Evolutionary conservation across 2,797 vertebrate genomes (phyloP).

Genomic region (Ctenopoma kingsleyae): DNA sequence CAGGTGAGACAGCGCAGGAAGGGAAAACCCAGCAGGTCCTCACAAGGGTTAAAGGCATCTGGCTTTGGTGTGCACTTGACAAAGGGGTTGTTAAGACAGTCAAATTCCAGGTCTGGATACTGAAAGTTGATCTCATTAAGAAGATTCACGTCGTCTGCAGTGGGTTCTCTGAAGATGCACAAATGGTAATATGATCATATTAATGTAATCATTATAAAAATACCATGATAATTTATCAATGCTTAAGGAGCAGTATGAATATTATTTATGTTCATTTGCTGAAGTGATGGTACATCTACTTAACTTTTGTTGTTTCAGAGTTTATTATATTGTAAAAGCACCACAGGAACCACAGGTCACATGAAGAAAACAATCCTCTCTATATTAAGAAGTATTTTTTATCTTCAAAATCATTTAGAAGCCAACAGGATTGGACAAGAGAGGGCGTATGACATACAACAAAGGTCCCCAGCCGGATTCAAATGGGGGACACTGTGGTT

Average conservation of each 20-base stretch:
- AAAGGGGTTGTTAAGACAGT: conserved; percentile 82
- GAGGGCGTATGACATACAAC: too few species aligned
- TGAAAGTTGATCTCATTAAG: conserved; percentile 73
- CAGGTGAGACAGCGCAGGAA: conserved; percentile 90
- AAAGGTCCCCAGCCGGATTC: too few species aligned
- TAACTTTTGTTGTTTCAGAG: background rate
- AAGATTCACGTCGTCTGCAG: conserved; percentile 43
- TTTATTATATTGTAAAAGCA: background rate
- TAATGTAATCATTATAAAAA: background rate
- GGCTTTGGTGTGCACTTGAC: conserved; percentile 89
- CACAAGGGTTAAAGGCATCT: conserved; percentile 92
- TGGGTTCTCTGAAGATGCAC: conserved; percentile 66
- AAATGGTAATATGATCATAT: conserved; percentile 20
- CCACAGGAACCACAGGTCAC: too few species aligned
- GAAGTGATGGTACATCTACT: too few species aligned
- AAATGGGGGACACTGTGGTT: too few species aligned
- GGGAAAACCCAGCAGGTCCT: conserved; percentile 91
- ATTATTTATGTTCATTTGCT: too few species aligned
- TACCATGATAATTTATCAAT: background rate
- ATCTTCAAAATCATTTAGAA: background rate
- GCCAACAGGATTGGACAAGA: background rate
- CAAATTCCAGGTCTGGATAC: conserved; percentile 81
- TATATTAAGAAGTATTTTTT: background rate
- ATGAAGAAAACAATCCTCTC: background rate
- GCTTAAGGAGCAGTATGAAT: too few species aligned